Percentiles rank a stretch among this genome's conserved stretches.
Conservation (phyloP, 1,140 invertebrate species). For the Papilio dardanus region DNA sequence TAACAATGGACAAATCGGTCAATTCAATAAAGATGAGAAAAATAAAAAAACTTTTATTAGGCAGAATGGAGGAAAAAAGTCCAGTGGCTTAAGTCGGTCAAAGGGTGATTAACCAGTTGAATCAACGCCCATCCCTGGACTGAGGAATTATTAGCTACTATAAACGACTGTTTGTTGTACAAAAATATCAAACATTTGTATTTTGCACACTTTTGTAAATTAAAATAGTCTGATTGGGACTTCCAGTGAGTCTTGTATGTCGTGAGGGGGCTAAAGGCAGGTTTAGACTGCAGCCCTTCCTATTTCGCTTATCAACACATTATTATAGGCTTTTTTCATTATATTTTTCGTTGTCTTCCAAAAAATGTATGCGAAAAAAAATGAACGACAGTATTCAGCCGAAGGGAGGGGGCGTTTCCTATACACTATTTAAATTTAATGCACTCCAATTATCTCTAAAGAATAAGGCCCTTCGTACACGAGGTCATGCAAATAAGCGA, state of each 20-base stretch:
- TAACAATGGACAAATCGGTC: too few species aligned
- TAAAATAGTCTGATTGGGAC: background rate
- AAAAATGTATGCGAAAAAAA: slow-evolving; percentile 38
- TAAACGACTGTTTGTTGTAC: too few species aligned
- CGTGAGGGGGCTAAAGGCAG: background rate
- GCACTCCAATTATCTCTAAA: slow-evolving; percentile 63
- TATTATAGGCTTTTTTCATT: slow-evolving; percentile 43
- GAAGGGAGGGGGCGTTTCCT: slow-evolving; percentile 75
- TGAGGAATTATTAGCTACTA: too few species aligned
- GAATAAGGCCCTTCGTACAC: too few species aligned
- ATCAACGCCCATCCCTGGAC: too few species aligned
- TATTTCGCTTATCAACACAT: background rate
- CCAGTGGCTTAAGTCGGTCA: too few species aligned
- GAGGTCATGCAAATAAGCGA: too few species aligned
- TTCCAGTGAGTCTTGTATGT: background rate
- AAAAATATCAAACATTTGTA: background rate
- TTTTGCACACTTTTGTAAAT: background rate
- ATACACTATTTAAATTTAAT: slow-evolving; percentile 78
- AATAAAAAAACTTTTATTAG: too few species aligned
- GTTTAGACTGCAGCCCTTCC: slow-evolving; percentile 64
- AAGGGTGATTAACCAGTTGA: too few species aligned
- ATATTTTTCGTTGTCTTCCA: slow-evolving; percentile 74
- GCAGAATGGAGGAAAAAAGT: too few species aligned
- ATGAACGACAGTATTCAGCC: slow-evolving; percentile 61
- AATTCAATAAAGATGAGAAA: too few species aligned